phyloP scores from a whole-genome alignment of 2,888 invertebrate genomes.

The Philonicus albiceps region DNA sequence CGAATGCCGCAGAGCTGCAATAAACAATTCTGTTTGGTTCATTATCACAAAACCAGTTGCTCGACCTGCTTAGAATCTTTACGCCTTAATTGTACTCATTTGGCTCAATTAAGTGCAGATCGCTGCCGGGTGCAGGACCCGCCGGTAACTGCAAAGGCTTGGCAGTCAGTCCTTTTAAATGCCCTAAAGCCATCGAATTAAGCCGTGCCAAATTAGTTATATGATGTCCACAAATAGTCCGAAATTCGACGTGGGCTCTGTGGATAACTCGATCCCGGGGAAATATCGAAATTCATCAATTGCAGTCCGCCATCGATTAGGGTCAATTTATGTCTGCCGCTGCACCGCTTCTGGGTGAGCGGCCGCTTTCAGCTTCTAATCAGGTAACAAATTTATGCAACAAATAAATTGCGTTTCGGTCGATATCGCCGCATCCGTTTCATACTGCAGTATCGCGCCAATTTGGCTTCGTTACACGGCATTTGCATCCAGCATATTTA shows the following conservation, averaged over 20 bases:
- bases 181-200: not conserved
- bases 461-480: not conserved
- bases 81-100: not conserved
- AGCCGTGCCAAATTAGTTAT: not conserved
- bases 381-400: constrained; percentile 23
- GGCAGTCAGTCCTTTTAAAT: not conserved
- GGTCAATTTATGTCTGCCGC: not conserved
- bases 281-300: not conserved
- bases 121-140: not conserved
- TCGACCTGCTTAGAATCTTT: not conserved
- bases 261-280: not conserved
- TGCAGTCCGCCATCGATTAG: not conserved
- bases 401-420: not conserved
- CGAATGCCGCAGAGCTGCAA: not conserved
- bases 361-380: constrained; percentile 3
- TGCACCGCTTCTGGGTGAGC: not conserved
- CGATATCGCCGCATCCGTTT: not conserved
- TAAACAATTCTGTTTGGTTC: not conserved
- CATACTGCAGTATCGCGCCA: not conserved
- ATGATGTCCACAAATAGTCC: not conserved
- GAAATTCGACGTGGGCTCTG: not conserved
- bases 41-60: not conserved
- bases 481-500: not conserved
- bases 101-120: not conserved
- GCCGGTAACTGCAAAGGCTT: not conserved